Percentiles rank a stretch among this genome's conserved stretches.
Evolutionary conservation across 2,888 invertebrate species (phyloP).

Genomic region (Mycalesis mineus): DNA sequence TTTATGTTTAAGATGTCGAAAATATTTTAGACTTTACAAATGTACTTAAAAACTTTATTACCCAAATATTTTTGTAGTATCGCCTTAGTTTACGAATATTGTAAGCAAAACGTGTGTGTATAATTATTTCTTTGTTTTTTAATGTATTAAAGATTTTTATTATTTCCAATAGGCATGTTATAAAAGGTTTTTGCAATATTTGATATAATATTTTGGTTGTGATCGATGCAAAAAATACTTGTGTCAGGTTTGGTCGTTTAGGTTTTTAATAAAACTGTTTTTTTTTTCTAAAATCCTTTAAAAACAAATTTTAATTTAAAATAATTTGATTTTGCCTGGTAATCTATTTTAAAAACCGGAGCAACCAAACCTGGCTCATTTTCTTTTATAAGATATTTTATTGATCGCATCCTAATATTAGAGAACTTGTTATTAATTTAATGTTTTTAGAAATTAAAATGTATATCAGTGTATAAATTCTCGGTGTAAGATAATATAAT

Average conservation of each 20-base stretch:
- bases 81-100: conserved; percentile 9
- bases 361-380: background rate
- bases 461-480: conserved; percentile 54
- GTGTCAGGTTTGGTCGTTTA: too few species aligned
- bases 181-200: conserved; percentile 15
- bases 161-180: conserved; percentile 23
- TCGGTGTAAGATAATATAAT: conserved; percentile 15
- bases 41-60: background rate
- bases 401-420: conserved; percentile 69
- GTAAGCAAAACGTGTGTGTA: conserved; percentile 16
- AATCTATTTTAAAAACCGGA: too few species aligned
- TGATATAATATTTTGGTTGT: conserved; percentile 59
- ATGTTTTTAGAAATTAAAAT: conserved; percentile 32
- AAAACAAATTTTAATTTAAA: too few species aligned
- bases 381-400: conserved; percentile 24
- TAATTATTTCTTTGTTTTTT: conserved; percentile 4
- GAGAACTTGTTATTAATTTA: conserved; percentile 41
- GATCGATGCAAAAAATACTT: conserved; percentile 54
- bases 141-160: conserved; percentile 12
- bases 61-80: too few species aligned
- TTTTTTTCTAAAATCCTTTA: too few species aligned
- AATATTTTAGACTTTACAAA: too few species aligned
- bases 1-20: too few species aligned
- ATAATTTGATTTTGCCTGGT: too few species aligned
- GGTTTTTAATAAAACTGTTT: too few species aligned